Evolutionary conservation across 2,888 invertebrate species (phyloP).

Genomic region (Willowsia nigromaculata): DNA sequence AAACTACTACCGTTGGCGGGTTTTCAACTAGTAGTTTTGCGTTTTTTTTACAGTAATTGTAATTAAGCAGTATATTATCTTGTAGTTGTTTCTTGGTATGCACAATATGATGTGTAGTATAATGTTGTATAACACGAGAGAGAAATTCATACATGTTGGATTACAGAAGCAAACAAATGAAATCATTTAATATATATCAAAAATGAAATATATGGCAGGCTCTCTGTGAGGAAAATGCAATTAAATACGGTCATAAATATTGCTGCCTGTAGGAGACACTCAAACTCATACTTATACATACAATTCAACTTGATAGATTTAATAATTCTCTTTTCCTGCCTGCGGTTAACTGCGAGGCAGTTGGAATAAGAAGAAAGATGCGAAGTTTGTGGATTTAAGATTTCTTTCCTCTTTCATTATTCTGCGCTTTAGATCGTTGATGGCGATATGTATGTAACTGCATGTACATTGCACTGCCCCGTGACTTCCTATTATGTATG

Average conservation of each 20-base stretch:
- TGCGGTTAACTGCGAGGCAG: conserved; percentile 22
- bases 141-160: background rate
- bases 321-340: conserved; percentile 51
- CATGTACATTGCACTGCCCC: too few species aligned
- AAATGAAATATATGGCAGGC: conserved; percentile 68
- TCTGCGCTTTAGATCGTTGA: background rate
- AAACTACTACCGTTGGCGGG: too few species aligned
- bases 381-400: conserved; percentile 41
- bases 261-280: conserved; percentile 69
- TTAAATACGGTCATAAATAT: conserved; percentile 70
- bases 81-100: too few species aligned
- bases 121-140: background rate
- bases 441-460: background rate
- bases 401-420: conserved; percentile 34
- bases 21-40: background rate
- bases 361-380: conserved; percentile 20
- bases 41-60: background rate
- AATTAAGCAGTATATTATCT: background rate
- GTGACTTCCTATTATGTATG: background rate
- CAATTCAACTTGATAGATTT: conserved; percentile 70
- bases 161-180: conserved; percentile 46
- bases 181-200: conserved; percentile 65
- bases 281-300: conserved; percentile 55
- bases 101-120: background rate
- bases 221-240: conserved; percentile 67